These are phyloP conservation scores for Petromus typicus DNA, from an alignment of 2,113 vertebrate species.

Conservation along the genomic window DNA sequence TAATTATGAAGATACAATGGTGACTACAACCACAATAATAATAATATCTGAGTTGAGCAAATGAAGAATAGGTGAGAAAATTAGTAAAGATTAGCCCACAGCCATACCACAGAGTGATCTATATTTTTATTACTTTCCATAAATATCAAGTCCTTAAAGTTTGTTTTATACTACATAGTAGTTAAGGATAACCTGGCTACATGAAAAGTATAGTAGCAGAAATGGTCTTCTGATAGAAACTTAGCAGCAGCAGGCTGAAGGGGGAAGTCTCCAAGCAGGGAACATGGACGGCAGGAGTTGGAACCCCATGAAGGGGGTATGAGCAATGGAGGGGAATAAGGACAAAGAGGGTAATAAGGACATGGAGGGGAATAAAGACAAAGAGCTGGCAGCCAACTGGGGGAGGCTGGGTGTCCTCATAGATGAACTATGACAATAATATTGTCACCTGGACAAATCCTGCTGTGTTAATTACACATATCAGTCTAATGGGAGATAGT, in stretches of 20 bases:
- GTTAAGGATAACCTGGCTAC: neutral
- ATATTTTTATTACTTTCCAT: neutral
- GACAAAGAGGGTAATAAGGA: too few species aligned
- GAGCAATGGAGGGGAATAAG: accelerated
- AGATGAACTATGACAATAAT: accelerated
- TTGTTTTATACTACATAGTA: neutral
- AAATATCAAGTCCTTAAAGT: neutral
- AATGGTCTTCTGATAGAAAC: neutral
- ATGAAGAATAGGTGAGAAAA: neutral
- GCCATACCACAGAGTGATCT: neutral
- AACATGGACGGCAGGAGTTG: neutral
- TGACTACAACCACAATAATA: neutral
- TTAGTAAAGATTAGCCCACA: neutral
- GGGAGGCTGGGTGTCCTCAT: neutral
- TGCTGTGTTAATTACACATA: neutral
- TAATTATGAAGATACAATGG: neutral
- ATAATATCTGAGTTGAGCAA: neutral
- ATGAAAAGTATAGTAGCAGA: neutral
- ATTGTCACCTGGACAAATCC: too few species aligned
- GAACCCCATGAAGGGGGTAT: too few species aligned
- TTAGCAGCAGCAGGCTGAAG: neutral
- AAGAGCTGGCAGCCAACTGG: accelerated
- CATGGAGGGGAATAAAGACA: accelerated
- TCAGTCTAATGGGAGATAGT: neutral
- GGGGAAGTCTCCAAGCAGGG: neutral